A percentile compares a stretch with the other conserved stretches of the same genome.
phyloP scores from a whole-genome alignment of 2,797 vertebrate species.

The Siniperca obscura region DNA sequence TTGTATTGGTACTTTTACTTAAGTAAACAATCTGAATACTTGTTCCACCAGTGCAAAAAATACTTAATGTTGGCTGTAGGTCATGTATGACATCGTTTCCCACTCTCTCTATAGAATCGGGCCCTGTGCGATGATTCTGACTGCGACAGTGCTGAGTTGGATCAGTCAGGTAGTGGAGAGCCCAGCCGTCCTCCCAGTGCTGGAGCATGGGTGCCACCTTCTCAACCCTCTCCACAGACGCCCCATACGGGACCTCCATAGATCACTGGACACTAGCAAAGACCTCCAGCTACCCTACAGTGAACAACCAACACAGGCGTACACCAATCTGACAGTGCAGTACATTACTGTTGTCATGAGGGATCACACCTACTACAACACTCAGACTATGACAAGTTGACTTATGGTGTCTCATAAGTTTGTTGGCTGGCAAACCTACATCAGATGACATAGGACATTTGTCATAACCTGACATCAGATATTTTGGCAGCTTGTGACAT shows the following conservation, averaged over 20 bases:
- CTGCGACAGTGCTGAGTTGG: constrained; percentile 93
- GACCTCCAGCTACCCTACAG: constrained; percentile 63
- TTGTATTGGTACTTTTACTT: not conserved
- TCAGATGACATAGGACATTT: constrained; percentile 73
- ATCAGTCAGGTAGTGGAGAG: constrained; percentile 92
- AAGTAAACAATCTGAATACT: not conserved
- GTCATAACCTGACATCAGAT: constrained; percentile 74
- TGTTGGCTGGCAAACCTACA: constrained; percentile 66
- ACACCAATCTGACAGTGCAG: constrained; percentile 73
- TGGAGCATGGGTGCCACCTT: constrained; percentile 81
- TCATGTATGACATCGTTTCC: constrained; percentile 4
- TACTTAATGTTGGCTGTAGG: not conserved
- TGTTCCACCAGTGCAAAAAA: constrained; percentile 1
- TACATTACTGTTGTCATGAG: constrained; percentile 77
- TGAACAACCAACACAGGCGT: constrained; percentile 64
- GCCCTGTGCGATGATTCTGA: constrained; percentile 91
- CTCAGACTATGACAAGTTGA: constrained; percentile 76
- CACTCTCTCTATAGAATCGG: constrained; percentile 73
- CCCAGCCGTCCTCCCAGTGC: constrained; percentile 89
- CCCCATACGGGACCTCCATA: constrained; percentile 77
- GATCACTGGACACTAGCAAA: constrained; percentile 53
- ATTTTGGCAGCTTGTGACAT: constrained; percentile 83
- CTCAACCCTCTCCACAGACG: constrained; percentile 70
- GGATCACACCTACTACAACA: constrained; percentile 67
- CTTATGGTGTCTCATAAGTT: constrained; percentile 74